Evolutionary conservation across 2,888 invertebrate species (phyloP), one percentile per base, ranked within the genome.

Genomic region (Pycnomerus fuliginosus): DNA sequence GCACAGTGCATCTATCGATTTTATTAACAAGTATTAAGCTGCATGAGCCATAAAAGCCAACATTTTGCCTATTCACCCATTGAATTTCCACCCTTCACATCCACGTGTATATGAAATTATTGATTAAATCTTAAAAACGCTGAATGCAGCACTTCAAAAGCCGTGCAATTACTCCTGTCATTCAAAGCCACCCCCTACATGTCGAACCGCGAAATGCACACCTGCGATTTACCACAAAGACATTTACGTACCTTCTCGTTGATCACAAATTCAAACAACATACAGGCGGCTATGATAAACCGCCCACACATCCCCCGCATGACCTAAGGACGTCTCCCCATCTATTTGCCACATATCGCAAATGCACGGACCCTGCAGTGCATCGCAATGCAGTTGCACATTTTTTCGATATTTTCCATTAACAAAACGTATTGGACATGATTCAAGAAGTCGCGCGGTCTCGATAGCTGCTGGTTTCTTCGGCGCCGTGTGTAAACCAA

Each of bases 401-500:
- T 42, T 30, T 31, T 35, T 22, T 16, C 28, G 20, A 4, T 28
- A 10, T 13, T 20, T 20, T 20, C 8, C 4, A 5, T 20, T 20
- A 5, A 8, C 20, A 8, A 20, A 20, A 29, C 16, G 15, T 27
- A 10, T 33, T 32, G 32, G 31, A 4, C 8, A 32, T n/a, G 12
- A 13, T 28, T 28, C 31, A 32, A 32, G 4, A 38, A 5, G 14
- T 3, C 38, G 30, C 12, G 4, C 38, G n/a, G 7, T 20, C 22
- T 15, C 1, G 16, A 27, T 16, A 33, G 15, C 37, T 20, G 37
- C 27, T 17, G 37, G 56, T 47, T 55, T 63, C 53, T 57, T 61
- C 50, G 40, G 55, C 44, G 53, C 52, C 52, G 53, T 46, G 55
- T n/a, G n/a, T 54, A 44, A 53, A 52, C 52, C 55, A 52, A 53